Evolutionary conservation across 2,888 invertebrate species (phyloP), one percentile per base, ranked within the genome.

Genomic region (Brachynemurus nebulosus): DNA sequence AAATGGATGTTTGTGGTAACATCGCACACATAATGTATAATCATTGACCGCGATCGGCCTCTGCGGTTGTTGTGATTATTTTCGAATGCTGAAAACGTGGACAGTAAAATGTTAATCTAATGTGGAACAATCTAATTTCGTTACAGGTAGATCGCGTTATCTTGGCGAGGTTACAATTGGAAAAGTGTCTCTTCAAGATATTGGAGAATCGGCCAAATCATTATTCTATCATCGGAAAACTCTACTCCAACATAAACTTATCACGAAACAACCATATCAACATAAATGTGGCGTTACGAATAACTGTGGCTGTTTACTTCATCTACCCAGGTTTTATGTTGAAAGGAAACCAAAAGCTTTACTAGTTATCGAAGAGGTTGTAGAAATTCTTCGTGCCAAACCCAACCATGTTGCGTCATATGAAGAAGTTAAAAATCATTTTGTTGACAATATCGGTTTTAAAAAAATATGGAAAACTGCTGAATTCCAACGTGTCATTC

Each of bases 121-220:
- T n/a, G n/a, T n/a, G n/a, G n/a, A n/a, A n/a, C n/a, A n/a, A n/a
- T n/a, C n/a, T n/a, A n/a, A n/a, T n/a, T n/a, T n/a, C n/a, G n/a
- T n/a, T n/a, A n/a, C n/a, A n/a, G n/a, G n/a, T 2, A 71, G 85
- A 47, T 64, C 80, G 1, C 69, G 86, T 27, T 69, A 69, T 50
- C 71, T 72, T 51, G 85, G 88, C 0, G 80, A 82, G 63, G 65
- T 77, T 4, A 80, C 82, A 1, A 70, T 75, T 43, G 80, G 80
- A 8, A 72, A 70, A 47, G 65, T 68, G 47, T 77, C 80, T 7
- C 56, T 81, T 7, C 58, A 62, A 38, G 53, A 63, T 8, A 61
- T 66, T 36, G 68, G 68, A 38, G 71, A 74, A 51, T 78, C 80
- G 59, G 59, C 76, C 1, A 80, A 80, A 55, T 66, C 73, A 2